Base-by-base conservation (phyloP, 2,797 vertebrate species). In the Scarus forsteni region DNA sequence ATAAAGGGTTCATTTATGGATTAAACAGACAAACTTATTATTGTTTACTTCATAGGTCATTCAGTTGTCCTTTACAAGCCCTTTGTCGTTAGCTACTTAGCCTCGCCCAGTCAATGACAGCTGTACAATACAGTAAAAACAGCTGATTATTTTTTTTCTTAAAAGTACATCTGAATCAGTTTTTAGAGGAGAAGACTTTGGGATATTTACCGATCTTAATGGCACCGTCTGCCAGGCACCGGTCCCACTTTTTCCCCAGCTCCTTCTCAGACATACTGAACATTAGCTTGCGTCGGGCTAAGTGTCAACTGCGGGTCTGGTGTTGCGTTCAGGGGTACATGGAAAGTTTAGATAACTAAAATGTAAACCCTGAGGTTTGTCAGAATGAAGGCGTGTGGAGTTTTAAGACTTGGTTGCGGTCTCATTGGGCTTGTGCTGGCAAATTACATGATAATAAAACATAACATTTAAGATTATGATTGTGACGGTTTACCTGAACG, bases 201-300 rank as follows among this genome's bases (percentile, higher is more conserved):
- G 3, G 11, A 70, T 75, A 89, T 81, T 93, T 93, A 95, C 94
- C 94, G 7, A 94, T 14, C 90, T 95, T 95, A 73, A 94, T 81
- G 53, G 90, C 92, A 52, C 89, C 73, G 63, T 95, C 93, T 55
- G 94, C 93, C 49, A 94, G 82, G 77, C 94, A 95, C 49, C 92
- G 86, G 79, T 95, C 93, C 94, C 92, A 94, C 75, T 95, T 95
- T 70, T 92, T 92, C 3, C 93, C 93, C 58, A 94, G 80, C 76
- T 94, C 93, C 68, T 92, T 93, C 73, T 94, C 94, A 84, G 94
- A 94, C 94, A 95, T 95, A 75, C 44, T 90, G 80, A 64, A 62
- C 51, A 44, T 74, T 88, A 83, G 88, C 85, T 89, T 42, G 57
- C n/a, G 54, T 45, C 65, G 39, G 53, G 65, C 59, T 80, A 62